Evolutionary conservation across 2,113 vertebrate genomes (phyloP).

Genomic region (Rhizomys pruinosus): DNA sequence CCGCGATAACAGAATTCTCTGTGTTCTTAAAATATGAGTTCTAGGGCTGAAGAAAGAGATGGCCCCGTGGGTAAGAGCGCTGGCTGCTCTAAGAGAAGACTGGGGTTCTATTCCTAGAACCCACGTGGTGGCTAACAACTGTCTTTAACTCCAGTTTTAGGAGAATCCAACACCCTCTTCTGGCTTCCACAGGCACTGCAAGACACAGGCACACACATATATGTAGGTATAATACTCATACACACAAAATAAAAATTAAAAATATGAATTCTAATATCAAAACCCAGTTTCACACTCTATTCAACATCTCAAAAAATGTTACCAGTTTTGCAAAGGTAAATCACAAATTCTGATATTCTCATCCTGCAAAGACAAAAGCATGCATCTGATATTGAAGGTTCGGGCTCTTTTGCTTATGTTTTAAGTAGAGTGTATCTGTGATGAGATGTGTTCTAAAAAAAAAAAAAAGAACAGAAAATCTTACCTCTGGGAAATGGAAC

Average conservation of each 20-base stretch:
- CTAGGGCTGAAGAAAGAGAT: too few relatives aligned
- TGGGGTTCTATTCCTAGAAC: too few relatives aligned
- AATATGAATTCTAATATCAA: not conserved
- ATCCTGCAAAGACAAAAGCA: not conserved
- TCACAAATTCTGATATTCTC: not conserved
- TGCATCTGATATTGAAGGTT: not conserved
- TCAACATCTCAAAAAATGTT: not conserved
- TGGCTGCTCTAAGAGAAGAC: too few relatives aligned
- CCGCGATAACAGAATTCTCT: not conserved
- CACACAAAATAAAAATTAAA: too few relatives aligned
- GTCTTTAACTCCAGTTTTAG: too few relatives aligned
- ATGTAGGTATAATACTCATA: too few relatives aligned
- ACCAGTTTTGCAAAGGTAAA: not conserved
- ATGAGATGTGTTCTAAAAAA: not conserved
- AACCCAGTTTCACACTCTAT: not conserved
- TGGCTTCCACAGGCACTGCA: too few relatives aligned
- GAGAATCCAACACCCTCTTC: too few relatives aligned
- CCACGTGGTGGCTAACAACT: too few relatives aligned
- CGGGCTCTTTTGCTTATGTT: not conserved
- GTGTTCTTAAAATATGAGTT: conserved; percentile 10
- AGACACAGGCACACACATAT: too few relatives aligned
- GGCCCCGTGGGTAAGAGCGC: too few relatives aligned
- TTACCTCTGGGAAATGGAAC: not conserved
- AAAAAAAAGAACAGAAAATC: not conserved
- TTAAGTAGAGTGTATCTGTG: not conserved